phyloP scores from a whole-genome alignment of 2,888 invertebrate species.

The Drymonia ruficornis region DNA sequence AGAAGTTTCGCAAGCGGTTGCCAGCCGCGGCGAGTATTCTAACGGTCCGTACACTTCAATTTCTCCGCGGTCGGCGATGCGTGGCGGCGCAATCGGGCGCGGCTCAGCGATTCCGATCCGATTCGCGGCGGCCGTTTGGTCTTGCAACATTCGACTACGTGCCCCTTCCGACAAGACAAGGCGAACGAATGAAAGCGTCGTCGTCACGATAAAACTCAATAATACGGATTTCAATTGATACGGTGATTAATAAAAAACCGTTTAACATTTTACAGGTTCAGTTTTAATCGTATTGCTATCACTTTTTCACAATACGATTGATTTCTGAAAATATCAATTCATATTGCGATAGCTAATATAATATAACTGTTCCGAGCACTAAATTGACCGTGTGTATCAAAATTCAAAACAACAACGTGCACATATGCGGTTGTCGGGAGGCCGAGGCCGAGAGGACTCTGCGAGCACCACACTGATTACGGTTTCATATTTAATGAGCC shows the following conservation, averaged over 20 bases:
- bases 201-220: constrained; percentile 46
- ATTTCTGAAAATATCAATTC: constrained; percentile 1
- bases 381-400: constrained; percentile 44
- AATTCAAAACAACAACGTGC: constrained; percentile 48
- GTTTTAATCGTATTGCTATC: constrained; percentile 17
- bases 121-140: constrained; percentile 66
- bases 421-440: constrained; percentile 53
- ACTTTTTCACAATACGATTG: background rate
- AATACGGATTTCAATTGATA: constrained; percentile 40
- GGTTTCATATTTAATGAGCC: constrained; percentile 80
- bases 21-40: constrained; percentile 58
- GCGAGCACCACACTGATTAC: constrained; percentile 77
- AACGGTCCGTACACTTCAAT: constrained; percentile 76
- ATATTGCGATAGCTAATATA: background rate
- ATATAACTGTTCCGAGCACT: constrained; percentile 7
- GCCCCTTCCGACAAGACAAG: constrained; percentile 61
- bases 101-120: constrained; percentile 77
- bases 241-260: constrained; percentile 33
- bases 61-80: constrained; percentile 76
- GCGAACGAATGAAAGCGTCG: constrained; percentile 57
- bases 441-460: constrained; percentile 59
- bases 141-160: constrained; percentile 68
- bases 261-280: constrained; percentile 22
- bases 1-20: constrained; percentile 77
- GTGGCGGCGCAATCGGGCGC: constrained; percentile 80